phyloP scores from a whole-genome alignment of 2,797 vertebrate genomes.

The Enteromius mattozi region DNA sequence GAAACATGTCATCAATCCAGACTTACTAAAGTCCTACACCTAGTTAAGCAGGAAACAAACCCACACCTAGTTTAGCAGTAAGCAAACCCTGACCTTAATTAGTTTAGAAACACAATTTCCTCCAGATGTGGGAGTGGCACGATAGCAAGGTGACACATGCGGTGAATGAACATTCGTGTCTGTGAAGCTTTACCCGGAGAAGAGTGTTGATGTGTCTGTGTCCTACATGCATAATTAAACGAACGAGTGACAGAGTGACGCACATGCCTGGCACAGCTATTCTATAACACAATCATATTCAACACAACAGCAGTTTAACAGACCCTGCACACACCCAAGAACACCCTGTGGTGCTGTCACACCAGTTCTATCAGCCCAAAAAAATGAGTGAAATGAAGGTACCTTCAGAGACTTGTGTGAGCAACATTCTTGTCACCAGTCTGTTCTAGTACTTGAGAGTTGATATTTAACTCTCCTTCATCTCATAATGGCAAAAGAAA shows the following conservation, averaged over 20 bases:
- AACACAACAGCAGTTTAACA: constrained; percentile 62
- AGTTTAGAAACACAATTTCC: constrained; percentile 35
- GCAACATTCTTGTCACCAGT: constrained; percentile 23
- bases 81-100: constrained; percentile 41
- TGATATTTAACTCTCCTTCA: not conserved
- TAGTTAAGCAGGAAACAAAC: not conserved
- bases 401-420: not conserved
- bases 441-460: not conserved
- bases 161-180: constrained; percentile 17
- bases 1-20: not conserved
- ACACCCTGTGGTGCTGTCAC: constrained; percentile 33
- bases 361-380: constrained; percentile 14
- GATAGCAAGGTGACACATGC: constrained; percentile 38
- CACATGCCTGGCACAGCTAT: constrained; percentile 62
- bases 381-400: constrained; percentile 15
- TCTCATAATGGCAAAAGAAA: not conserved
- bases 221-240: constrained; percentile 64
- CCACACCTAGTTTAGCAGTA: constrained; percentile 26
- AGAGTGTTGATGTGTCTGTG: constrained; percentile 46
- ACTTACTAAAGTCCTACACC: constrained; percentile 20
- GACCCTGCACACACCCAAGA: constrained; percentile 53
- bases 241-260: constrained; percentile 66
- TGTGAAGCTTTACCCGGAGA: constrained; percentile 26
- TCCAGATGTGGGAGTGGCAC: constrained; percentile 37
- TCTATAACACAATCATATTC: constrained; percentile 65